Conservation (phyloP, 2,113 vertebrate genomes). For the Suricata suricatta region DNA sequence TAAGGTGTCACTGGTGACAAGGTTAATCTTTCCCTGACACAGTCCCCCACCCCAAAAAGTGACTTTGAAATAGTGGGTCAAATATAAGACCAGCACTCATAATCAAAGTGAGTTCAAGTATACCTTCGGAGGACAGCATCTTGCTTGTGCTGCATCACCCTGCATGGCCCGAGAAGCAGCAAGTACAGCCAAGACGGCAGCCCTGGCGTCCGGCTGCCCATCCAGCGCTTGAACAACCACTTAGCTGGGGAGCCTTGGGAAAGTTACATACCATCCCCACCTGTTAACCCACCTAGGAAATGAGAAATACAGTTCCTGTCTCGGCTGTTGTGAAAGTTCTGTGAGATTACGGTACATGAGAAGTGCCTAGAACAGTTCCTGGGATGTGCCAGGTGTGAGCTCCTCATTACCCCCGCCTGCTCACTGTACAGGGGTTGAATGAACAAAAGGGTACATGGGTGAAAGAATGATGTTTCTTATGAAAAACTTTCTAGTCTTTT, state of each 20-base stretch:
- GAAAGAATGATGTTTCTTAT: neutral
- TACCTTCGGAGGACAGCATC: neutral
- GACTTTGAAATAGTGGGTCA: neutral
- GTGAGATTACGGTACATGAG: neutral
- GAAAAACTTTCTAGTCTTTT: neutral
- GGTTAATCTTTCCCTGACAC: neutral
- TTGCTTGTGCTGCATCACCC: neutral
- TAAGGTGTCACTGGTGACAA: neutral
- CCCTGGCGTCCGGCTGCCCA: neutral
- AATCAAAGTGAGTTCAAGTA: neutral
- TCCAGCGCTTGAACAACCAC: rapidly evolving
- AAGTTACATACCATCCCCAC: neutral
- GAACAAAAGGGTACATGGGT: neutral
- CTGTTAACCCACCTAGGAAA: neutral
- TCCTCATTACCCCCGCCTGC: neutral
- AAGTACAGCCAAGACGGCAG: neutral
- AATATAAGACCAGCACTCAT: neutral
- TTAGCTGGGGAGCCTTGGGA: neutral
- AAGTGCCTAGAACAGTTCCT: neutral
- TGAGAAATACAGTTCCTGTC: neutral
- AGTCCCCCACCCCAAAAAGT: neutral
- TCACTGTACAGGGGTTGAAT: neutral
- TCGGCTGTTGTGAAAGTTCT: neutral
- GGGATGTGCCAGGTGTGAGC: neutral
- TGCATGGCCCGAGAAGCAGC: rapidly evolving